Evolutionary conservation across 2,113 vertebrate species (phyloP).

Genomic region (Sardina pilchardus): DNA sequence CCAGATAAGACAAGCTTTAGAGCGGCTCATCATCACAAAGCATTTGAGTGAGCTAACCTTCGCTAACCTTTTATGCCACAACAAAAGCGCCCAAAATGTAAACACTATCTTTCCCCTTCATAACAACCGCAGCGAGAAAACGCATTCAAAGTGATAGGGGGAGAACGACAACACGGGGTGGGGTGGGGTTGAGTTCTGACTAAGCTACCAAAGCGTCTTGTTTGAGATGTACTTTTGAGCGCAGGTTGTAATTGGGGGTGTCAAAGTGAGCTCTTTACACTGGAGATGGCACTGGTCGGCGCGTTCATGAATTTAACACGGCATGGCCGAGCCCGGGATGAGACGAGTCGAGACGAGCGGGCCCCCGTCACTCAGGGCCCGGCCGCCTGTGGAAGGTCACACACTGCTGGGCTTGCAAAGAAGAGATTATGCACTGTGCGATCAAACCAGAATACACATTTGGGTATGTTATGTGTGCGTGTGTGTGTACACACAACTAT

Average conservation of each 20-base stretch:
- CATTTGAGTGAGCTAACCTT: not conserved
- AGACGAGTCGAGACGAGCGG: conserved; percentile 57
- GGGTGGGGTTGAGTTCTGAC: not conserved
- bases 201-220: not conserved
- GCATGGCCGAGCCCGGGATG: conserved; percentile 48
- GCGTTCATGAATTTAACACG: conserved; percentile 56
- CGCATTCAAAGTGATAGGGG: not conserved
- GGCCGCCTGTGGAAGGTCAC: conserved; percentile 69
- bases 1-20: not conserved
- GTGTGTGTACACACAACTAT: not conserved
- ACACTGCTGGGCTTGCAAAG: conserved; percentile 65
- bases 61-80: not conserved
- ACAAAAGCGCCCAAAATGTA: not conserved
- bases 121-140: not conserved
- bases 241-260: conserved; percentile 34
- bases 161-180: not conserved
- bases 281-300: conserved; percentile 43
- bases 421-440: conserved; percentile 77
- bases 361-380: conserved; percentile 67
- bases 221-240: conserved; percentile 15
- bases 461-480: conserved; percentile 26
- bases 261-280: conserved; percentile 52
- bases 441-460: conserved; percentile 62
- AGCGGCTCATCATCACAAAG: not conserved
- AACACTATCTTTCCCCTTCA: not conserved